Conservation (phyloP, 2,888 invertebrate species). For the Phorcus lineatus region DNA sequence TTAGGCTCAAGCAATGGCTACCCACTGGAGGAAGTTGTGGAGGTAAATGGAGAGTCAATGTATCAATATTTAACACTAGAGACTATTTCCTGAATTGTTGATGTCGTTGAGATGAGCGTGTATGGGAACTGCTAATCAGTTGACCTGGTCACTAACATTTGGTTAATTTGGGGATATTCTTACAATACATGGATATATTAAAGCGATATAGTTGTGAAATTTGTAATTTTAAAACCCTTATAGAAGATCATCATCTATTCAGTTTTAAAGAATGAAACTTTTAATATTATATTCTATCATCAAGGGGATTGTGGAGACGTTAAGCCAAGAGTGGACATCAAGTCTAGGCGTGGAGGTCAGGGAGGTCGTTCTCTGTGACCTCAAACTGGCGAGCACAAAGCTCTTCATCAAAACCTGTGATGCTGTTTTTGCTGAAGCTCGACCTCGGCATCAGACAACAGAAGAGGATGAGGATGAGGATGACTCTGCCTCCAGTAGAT, state of each 20-base stretch:
- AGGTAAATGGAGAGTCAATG: constrained; percentile 4
- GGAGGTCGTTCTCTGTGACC: neutral
- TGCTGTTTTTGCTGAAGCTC: neutral
- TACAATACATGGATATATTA: too few relatives aligned
- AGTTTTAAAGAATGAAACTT: too few relatives aligned
- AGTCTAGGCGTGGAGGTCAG: neutral
- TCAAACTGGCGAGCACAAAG: neutral
- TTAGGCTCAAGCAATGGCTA: constrained; percentile 55
- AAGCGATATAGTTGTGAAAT: too few relatives aligned
- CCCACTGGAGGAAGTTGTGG: constrained; percentile 38
- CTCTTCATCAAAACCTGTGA: neutral
- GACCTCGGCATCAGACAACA: neutral
- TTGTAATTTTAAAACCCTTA: too few relatives aligned
- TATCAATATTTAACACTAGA: too few relatives aligned
- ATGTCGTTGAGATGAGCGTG: too few relatives aligned
- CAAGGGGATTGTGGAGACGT: neutral
- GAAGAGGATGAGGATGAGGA: neutral
- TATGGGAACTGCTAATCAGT: too few relatives aligned
- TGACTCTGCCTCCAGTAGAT: neutral
- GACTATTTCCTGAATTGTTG: too few relatives aligned
- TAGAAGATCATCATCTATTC: too few relatives aligned
- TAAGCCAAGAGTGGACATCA: neutral
- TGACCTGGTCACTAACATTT: too few relatives aligned
- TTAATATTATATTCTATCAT: too few relatives aligned
- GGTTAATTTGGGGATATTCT: too few relatives aligned